Base-by-base conservation (phyloP, 2,113 vertebrate species). In the Lophochroa leadbeateri region DNA sequence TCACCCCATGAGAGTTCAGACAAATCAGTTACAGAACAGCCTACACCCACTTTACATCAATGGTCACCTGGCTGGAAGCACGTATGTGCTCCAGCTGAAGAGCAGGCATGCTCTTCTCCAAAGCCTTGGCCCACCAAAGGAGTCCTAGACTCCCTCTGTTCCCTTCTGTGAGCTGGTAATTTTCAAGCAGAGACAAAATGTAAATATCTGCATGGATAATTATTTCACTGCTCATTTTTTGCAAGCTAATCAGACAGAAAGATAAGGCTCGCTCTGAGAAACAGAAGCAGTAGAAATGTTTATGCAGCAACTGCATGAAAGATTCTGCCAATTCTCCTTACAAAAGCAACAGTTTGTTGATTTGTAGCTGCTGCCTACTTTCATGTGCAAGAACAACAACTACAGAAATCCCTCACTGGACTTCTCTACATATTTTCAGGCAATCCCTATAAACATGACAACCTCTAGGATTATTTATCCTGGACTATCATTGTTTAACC, bases 121-220 rank as follows among this genome's bases (percentile, higher is more conserved):
- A 84, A 80, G 35, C 17, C 29, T 82, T 10, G 2, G 63, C 64
- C 47, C 50, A 79, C 82, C 2, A 0, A 95, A 93, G 75, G 75
- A 91, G 58, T 52, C 70, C 74, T 39, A 58, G 37, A 74, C 81
- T 95, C 67, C 70, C 70, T 69, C 70, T 87, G 37, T 53, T 95
- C 67, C 78, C 53, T 92, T 82, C 82, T 82, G 61, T 64, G 35
- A 94, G 86, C 39, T 31, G 14, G 14, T 31, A 91, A 87, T 80
- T 91, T 95, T 94, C 91, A 96, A 91, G 67, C 84, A 95, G 87
- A 63, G 82, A 86, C 33, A 55, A 92, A 96, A 97, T 79, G 65
- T 82, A 95, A 96, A 85, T 96, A 96, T 63, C 94, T 93, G 82
- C 78, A 74, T 74, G 93, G 87, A 35, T 91, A 97, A 96, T 95